These are phyloP conservation scores for Sminthurides bifidus DNA, from an alignment of 1,140 invertebrate genomes.

Conservation along the genomic window DNA sequence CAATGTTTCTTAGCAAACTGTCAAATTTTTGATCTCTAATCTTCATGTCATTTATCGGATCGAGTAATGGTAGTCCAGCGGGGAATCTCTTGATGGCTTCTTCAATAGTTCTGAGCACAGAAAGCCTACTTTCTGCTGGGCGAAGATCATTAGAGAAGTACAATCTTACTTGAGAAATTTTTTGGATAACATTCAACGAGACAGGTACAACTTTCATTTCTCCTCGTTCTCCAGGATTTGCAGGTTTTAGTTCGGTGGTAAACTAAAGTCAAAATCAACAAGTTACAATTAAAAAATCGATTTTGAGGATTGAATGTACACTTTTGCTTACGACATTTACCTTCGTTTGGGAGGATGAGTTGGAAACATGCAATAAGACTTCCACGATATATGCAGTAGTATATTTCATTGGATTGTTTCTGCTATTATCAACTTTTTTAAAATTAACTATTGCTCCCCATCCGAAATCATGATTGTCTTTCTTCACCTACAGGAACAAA, in stretches of 20 bases:
- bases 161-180: constrained; percentile 79
- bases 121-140: constrained; percentile 65
- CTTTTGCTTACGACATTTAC: constrained; percentile 36
- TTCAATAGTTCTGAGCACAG: constrained; percentile 72
- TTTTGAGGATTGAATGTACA: constrained; percentile 41
- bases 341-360: constrained; percentile 40
- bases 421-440: constrained; percentile 50
- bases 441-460: constrained; percentile 95
- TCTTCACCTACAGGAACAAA: constrained; percentile 62
- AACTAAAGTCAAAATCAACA: constrained; percentile 13
- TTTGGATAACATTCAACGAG: constrained; percentile 62
- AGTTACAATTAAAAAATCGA: not conserved
- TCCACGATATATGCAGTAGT: constrained; percentile 58
- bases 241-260: constrained; percentile 6
- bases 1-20: constrained; percentile 66
- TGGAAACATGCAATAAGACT: constrained; percentile 64
- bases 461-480: constrained; percentile 74
- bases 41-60: constrained; percentile 92
- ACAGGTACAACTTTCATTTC: constrained; percentile 85
- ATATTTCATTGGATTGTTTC: constrained; percentile 36
- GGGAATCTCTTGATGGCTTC: constrained; percentile 84
- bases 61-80: constrained; percentile 69
- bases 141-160: constrained; percentile 83
- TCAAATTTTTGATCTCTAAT: constrained; percentile 74
- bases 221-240: constrained; percentile 46